phyloP scores from a whole-genome alignment of 2,797 vertebrate genomes.

The Limnodromus scolopaceus region DNA sequence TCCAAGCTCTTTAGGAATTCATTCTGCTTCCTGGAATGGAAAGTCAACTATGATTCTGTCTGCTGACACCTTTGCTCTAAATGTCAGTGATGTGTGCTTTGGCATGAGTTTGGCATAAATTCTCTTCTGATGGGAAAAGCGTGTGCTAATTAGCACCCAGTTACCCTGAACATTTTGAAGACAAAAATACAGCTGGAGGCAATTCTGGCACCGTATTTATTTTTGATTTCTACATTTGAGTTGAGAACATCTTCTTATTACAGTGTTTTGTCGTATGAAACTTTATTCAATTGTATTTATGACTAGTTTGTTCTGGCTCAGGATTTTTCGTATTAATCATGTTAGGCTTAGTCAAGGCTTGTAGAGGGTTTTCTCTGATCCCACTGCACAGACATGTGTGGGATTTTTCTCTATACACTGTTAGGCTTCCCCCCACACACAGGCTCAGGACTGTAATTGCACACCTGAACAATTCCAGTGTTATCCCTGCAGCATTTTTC shows the following conservation, averaged over 20 bases:
- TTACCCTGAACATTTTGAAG: conserved; percentile 6
- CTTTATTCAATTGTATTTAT: background rate
- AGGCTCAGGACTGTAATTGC: background rate
- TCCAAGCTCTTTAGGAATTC: background rate
- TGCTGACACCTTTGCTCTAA: conserved; percentile 27
- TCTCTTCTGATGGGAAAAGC: conserved; percentile 1
- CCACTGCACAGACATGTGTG: background rate
- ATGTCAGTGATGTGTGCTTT: conserved; percentile 9
- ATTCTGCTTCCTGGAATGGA: background rate
- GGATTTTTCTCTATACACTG: background rate
- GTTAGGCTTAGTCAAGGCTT: background rate
- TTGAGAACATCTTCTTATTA: background rate
- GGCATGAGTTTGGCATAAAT: background rate
- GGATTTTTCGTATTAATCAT: background rate
- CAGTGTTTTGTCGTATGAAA: background rate
- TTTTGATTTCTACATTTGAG: background rate
- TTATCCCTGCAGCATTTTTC: background rate
- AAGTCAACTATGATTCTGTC: background rate
- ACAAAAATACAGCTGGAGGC: conserved; percentile 29
- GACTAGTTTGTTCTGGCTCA: conserved; percentile 5
- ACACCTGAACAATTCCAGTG: background rate
- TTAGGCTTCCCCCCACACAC: rapidly evolving
- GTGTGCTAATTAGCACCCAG: conserved; percentile 24
- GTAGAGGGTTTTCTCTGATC: background rate
- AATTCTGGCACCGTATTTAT: background rate